These are phyloP conservation scores for Drosophila saltans DNA, from an alignment of 1,140 invertebrate genomes.

Conservation along the genomic window DNA sequence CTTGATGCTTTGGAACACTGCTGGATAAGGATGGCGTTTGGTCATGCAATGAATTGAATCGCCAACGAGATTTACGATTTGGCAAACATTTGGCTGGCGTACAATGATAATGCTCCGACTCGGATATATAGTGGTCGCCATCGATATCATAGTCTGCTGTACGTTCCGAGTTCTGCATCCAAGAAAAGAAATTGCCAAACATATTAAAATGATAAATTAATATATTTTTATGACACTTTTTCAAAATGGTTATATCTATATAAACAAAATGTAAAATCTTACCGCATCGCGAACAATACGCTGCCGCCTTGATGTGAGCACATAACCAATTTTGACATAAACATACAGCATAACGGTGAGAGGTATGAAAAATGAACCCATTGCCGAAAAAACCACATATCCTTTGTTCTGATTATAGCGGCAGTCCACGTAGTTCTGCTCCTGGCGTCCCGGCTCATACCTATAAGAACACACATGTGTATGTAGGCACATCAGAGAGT, in stretches of 20 bases:
- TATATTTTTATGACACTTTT: neutral
- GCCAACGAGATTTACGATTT: constrained; percentile 67
- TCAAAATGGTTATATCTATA: neutral
- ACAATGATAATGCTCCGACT: constrained; percentile 80
- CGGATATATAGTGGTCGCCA: constrained; percentile 74
- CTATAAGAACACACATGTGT: constrained; percentile 72
- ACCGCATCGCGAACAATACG: constrained; percentile 81
- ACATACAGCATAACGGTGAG: constrained; percentile 96
- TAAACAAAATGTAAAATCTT: constrained; percentile 34
- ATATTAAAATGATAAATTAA: constrained; percentile 2
- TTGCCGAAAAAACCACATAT: constrained; percentile 93
- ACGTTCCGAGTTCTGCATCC: constrained; percentile 65
- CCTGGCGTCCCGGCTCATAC: constrained; percentile 87
- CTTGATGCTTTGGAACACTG: constrained; percentile 1
- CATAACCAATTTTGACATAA: constrained; percentile 93
- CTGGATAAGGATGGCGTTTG: constrained; percentile 17
- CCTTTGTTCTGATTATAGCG: constrained; percentile 91
- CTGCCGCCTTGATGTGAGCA: constrained; percentile 88
- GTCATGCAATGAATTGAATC: constrained; percentile 48
- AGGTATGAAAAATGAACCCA: constrained; percentile 96
- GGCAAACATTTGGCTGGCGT: constrained; percentile 73
- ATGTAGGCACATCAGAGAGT: neutral
- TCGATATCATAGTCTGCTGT: constrained; percentile 76
- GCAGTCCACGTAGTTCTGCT: constrained; percentile 85
- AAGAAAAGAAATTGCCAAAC: neutral